Evolutionary conservation across 2,797 vertebrate genomes (phyloP), one percentile per base, ranked within the genome.

Genomic region (Gobionotothen gibberifrons): DNA sequence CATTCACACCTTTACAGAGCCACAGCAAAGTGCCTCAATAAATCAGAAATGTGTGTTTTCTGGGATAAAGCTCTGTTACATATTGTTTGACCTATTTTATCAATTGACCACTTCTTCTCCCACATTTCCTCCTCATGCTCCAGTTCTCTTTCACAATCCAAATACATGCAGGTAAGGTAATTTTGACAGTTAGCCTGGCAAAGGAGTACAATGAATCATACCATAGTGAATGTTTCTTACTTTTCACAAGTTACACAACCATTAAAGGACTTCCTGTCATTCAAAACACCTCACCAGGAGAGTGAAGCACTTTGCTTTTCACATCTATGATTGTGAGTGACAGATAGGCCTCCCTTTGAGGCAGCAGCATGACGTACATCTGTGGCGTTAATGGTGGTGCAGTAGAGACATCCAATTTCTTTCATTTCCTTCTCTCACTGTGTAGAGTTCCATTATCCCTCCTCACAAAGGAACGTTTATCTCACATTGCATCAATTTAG

Each of bases 391-490:
- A 78, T 74, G 12, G 22, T 12, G 19, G 40, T 26, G 62, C 77
- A 84, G 76, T 74, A 81, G 57, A 61, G 22, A 67, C 65, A 59
- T 67, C 54, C 29, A 77, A 47, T 81, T 67, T 75, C 48, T 69
- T 85, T 83, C 36, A 76, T 82, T 72, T 81, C 22, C 69, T 49
- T 65, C 44, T 72, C 51, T 19, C 57, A 46, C 22, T 60, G 68
- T 56, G n/a, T 39, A 72, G 58, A 53, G 9, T 13, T 83, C 59
- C 52, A 67, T 83, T 74, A 67, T 43, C 1, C 51, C 36, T 55
- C 39, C 52, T 57, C 49, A 83, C 57, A 85, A 77, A 65, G 4
- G 26, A 32, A 32, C 65, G 42, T 64, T 85, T 88, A 72, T 81
- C 66, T 69, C 72, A 72, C 21, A 12, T 3, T 60, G 7, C 19